Evolutionary conservation across 2,888 invertebrate species (phyloP), one percentile per base, ranked within the genome.

Genomic region (Brachynemurus nebulosus): DNA sequence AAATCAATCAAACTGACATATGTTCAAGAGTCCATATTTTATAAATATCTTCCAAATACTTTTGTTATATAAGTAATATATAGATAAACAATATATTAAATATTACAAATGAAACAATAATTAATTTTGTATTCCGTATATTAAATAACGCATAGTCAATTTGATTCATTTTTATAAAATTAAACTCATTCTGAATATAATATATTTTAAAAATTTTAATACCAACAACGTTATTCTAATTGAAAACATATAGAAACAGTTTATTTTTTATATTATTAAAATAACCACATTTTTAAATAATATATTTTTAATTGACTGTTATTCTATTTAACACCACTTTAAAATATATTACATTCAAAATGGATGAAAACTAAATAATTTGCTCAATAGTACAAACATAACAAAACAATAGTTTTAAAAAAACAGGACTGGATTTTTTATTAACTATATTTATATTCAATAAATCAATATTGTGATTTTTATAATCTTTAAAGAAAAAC

Each of bases 361-460:
- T n/a, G 30, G 14, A 27, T 40, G 12, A 17, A 17, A 17, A 17
- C 16, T 16, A 30, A 27, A 40, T 40, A 40, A 37, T 44, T 44
- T 44, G 44, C 44, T 44, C 44, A 44, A 44, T 44, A 44, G 44
- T 44, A 44, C 44, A 44, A 44, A 44, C 34, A 44, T 38, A 44
- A 37, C 34, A 38, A 44, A 44, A 44, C 44, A 44, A 44, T 44
- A 44, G 44, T 38, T 38, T 35, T 44, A 44, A 27, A n/a, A n/a
- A n/a, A 36, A 44, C 44, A 38, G 38, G 37, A 37, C 37, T 44
- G 37, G 37, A 27, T 44, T 44, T 44, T 44, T 44, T 21, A 40
- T 40, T 40, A 40, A 14, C 16, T 16, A 36, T 27, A 38, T 38
- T 38, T 38, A 38, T 38, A 27, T 34, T 38, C 25, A 44, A 38